These are phyloP conservation scores for Lamellibrachia luymesi DNA, from an alignment of 1,140 invertebrate species.

Conservation along the genomic window DNA sequence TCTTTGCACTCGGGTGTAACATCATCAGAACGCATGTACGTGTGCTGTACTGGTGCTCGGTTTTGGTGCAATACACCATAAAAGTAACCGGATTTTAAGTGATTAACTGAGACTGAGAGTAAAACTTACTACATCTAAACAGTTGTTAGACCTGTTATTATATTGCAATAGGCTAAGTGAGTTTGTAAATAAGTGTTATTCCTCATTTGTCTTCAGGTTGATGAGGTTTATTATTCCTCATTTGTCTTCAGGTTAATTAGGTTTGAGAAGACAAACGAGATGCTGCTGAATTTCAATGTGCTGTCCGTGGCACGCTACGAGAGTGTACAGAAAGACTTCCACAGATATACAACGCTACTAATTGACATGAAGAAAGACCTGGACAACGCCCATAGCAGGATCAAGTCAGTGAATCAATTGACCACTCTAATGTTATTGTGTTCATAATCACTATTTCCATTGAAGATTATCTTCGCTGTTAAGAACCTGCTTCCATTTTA, in stretches of 20 bases:
- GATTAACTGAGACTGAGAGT: too few relatives aligned
- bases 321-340: slow-evolving; percentile 79
- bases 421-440: background rate
- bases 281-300: slow-evolving; percentile 92
- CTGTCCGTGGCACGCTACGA: slow-evolving; percentile 78
- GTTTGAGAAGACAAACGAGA: slow-evolving; percentile 97
- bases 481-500: background rate
- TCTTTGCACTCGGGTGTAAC: too few relatives aligned
- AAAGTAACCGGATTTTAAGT: too few relatives aligned
- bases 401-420: slow-evolving; percentile 59
- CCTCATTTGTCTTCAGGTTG: too few relatives aligned
- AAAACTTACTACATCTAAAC: too few relatives aligned
- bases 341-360: slow-evolving; percentile 80
- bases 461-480: background rate
- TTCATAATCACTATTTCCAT: background rate
- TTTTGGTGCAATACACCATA: too few relatives aligned
- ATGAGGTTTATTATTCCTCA: background rate
- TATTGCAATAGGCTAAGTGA: too few relatives aligned
- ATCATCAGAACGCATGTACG: too few relatives aligned
- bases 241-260: slow-evolving; percentile 74
- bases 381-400: slow-evolving; percentile 64
- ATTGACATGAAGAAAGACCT: slow-evolving; percentile 67
- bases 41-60: too few relatives aligned
- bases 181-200: too few relatives aligned
- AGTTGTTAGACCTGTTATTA: too few relatives aligned